Conservation (phyloP, 1,140 invertebrate genomes). For the Anthonomus grandis region DNA sequence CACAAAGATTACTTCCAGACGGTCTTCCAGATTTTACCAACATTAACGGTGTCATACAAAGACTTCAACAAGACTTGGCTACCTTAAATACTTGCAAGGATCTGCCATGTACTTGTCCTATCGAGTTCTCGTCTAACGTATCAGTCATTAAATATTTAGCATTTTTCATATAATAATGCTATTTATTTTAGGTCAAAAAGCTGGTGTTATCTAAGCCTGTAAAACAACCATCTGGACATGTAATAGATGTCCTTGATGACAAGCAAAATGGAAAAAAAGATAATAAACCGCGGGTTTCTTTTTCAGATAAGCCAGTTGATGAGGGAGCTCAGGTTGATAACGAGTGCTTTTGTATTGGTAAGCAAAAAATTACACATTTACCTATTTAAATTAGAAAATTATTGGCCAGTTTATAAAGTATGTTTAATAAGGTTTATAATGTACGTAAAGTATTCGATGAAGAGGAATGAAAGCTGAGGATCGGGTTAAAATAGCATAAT, state of each 20-base stretch:
- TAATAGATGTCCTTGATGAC: conserved; percentile 21
- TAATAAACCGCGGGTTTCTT: conserved; percentile 20
- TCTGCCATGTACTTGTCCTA: not conserved
- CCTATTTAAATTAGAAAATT: no score
- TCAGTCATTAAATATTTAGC: not conserved
- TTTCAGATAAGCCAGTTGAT: conserved; percentile 12
- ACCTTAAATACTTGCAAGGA: not conserved
- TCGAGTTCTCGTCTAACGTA: conserved; percentile 12
- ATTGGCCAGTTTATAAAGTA: no score
- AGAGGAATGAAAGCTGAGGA: no score
- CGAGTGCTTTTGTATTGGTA: conserved; percentile 14
- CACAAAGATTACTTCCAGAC: conserved; percentile 7
- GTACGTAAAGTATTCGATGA: no score
- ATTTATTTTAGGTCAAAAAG: conserved; percentile 22
- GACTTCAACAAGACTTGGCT: not conserved
- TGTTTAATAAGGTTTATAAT: no score
- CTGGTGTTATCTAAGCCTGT: conserved; percentile 20
- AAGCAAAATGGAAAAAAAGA: not conserved
- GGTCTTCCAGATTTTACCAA: conserved; percentile 16
- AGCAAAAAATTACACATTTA: not conserved
- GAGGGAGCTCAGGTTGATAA: conserved; percentile 9
- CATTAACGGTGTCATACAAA: not conserved
- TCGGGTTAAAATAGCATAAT: no score
- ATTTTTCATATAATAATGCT: not conserved
- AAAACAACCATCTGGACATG: not conserved